Base-by-base conservation (phyloP, 1,140 invertebrate species). In the Tetragonula clypearis region DNA sequence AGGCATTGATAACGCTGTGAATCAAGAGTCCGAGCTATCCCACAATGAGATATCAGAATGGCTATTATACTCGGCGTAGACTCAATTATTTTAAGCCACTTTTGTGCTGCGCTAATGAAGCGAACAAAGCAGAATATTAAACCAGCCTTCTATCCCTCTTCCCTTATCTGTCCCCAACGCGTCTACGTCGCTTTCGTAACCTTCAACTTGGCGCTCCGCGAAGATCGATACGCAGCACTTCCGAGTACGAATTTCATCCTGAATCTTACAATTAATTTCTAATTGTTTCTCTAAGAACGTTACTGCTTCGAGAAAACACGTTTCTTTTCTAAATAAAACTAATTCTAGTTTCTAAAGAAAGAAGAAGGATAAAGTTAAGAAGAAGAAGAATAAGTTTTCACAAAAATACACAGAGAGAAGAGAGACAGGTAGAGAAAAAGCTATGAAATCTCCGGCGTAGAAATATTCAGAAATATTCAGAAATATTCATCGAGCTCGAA, bases 71-170 rank as follows among this genome's bases (percentile, higher is more conserved):
- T 62, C 90, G 84, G 84, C 87, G 91, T 88, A 93, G 93, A 94
- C 93, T 94, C 91, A 94, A 94, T 94, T 94, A 94, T 94, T 93
- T 93, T 92, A 93, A 94, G 92, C 93, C 88, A 94, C 93, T 94
- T 94, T 94, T 94, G 93, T 93, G 90, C 88, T 66, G 56, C 91
- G 86, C 93, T 94, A 94, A 94, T 94, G 93, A 94, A 92, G 87
- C 89, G 90, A 91, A 92, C 92, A 94, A 94, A 94, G 87, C 84
- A 87, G 90, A 92, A 93, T 93, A 94, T 93, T 92, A 93, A 93
- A 92, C 84, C 87, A 80, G 53, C 65, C 79, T 90, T 81, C 69
- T 79, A 86, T 86, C 83, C 65, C 72, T 76, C 87, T 53, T 81
- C 84, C 77, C 89, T 90, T 90, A 90, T 89, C 87, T 87, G 21